A percentile compares a stretch with the other conserved stretches of the same genome.
Evolutionary conservation across 2,888 invertebrate species (phyloP).

Genomic region (Limnephilus auricula): DNA sequence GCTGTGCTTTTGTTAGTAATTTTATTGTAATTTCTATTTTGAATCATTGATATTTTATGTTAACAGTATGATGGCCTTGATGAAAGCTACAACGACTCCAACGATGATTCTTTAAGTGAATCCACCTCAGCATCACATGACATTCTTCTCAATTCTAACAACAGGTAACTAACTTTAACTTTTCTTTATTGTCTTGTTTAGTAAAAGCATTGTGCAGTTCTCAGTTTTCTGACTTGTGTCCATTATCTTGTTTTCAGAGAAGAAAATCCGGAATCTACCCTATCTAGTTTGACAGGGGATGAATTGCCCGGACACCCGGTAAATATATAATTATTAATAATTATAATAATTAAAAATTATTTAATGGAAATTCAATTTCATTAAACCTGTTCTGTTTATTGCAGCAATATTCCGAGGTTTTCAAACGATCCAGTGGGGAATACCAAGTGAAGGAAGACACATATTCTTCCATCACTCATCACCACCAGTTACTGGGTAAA

Average conservation of each 20-base stretch:
- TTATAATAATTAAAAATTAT: not conserved
- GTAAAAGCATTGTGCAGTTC: not conserved
- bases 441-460: conserved; percentile 66
- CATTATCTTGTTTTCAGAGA: conserved; percentile 53
- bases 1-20: not conserved
- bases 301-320: conserved; percentile 64
- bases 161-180: conserved; percentile 54
- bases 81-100: conserved; percentile 82
- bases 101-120: conserved; percentile 78
- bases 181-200: not conserved
- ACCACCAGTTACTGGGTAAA: conserved; percentile 55
- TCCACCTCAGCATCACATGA: conserved; percentile 77
- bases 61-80: conserved; percentile 86
- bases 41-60: conserved; percentile 55
- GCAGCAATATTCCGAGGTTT: conserved; percentile 66
- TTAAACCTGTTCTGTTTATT: conserved; percentile 3
- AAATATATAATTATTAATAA: conserved; percentile 40
- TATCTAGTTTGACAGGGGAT: conserved; percentile 65
- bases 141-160: conserved; percentile 61
- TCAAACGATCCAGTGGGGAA: conserved; percentile 64
- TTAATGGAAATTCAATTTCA: not conserved
- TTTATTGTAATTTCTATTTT: conserved; percentile 31
- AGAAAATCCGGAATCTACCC: conserved; percentile 65
- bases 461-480: conserved; percentile 63
- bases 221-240: not conserved